Evolutionary conservation across 2,797 vertebrate species (phyloP).

Genomic region (Sebastes itinus): DNA sequence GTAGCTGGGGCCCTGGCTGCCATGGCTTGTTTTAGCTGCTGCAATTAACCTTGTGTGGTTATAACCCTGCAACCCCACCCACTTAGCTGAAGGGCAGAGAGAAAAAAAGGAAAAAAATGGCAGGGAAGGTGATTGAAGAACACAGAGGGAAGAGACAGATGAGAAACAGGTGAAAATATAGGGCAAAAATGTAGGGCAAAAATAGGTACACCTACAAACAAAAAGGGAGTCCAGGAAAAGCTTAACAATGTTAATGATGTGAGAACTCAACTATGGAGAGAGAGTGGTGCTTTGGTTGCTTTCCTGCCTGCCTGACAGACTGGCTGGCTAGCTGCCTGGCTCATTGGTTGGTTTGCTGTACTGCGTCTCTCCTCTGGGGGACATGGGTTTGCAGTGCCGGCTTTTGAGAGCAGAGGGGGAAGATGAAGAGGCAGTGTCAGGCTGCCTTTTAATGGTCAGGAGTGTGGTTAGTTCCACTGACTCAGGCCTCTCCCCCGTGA

Average conservation of each 20-base stretch:
- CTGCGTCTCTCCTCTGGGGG: conserved; percentile 69
- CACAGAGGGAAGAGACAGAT: conserved; percentile 10
- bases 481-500: conserved; percentile 81
- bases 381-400: conserved; percentile 62
- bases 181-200: conserved; percentile 27
- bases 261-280: background rate
- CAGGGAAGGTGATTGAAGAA: conserved; percentile 28
- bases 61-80: conserved; percentile 41
- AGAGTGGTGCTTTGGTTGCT: conserved; percentile 19
- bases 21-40: conserved; percentile 74
- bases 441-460: conserved; percentile 86
- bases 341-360: conserved; percentile 46
- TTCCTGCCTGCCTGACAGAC: conserved; percentile 25
- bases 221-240: conserved; percentile 39
- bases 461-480: conserved; percentile 83
- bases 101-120: background rate
- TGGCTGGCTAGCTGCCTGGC: conserved; percentile 42
- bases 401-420: conserved; percentile 75
- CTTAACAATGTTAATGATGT: conserved; percentile 65
- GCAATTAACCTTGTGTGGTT: conserved; percentile 78
- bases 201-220: conserved; percentile 21
- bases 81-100: conserved; percentile 40
- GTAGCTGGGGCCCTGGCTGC: conserved; percentile 33
- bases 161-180: conserved; percentile 25
- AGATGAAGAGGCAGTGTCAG: conserved; percentile 86